Base-by-base conservation (phyloP, 2,888 invertebrate species). In the Busseola fusca region DNA sequence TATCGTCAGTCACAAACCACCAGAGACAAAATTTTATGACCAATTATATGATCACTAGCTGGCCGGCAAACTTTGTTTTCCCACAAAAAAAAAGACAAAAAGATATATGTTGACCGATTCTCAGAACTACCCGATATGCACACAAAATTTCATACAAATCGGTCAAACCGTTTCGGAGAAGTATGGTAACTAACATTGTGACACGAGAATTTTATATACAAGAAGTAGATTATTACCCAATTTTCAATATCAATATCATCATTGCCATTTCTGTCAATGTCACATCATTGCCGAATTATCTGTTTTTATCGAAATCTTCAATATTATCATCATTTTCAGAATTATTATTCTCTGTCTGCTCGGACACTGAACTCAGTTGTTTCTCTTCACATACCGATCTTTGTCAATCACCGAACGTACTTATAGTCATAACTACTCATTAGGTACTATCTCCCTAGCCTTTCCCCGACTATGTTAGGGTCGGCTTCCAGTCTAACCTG, bases 301-400 rank as follows among this genome's bases (percentile, higher is more conserved):
- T 1, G 0, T 48, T 21, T 27, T 40, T n/a, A 37, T 54, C 14
- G 48, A n/a, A 62, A 45, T 63, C 37, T 2, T 34, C 25, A 42
- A 0, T 37, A 18, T 12, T 14, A 9, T 25, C 7, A 1, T 50
- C 0, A 3, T 50, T 1, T 64, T 21, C 21, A 14, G 18, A 21
- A 14, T 14, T 27, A 37, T 34, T 63, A 52, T 40, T 60, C 54
- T 69, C 12, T 4, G 27, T 52, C 1, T n/a, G 14, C 18, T 21
- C 27, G 45, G 68, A 16, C 52, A 76, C 37, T 65, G 40, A 68
- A 76, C 73, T 58, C 34, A 14, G 30, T 52, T 27, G 58, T 25
- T 71, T 64, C 50, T 45, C 6, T 27, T 68, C 37, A 63, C 21
- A 56, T 62, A 52, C 63, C 67, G 16, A 68, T 62, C 60, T 62